A percentile compares a stretch with the other conserved stretches of the same genome.
Conservation (phyloP, 2,888 invertebrate species). For the Molanna angustata region DNA sequence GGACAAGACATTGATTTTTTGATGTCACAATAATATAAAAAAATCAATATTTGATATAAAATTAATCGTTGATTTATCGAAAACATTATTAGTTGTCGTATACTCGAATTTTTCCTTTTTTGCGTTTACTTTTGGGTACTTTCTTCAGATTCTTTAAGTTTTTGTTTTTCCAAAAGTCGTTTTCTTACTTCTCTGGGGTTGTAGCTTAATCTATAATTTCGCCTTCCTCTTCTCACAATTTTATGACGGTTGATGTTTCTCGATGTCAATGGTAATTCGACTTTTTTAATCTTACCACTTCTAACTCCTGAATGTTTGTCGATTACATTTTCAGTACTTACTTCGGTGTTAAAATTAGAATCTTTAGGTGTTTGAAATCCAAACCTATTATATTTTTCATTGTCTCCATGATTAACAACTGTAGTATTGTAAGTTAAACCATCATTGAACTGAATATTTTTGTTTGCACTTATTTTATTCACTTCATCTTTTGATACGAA, state of each 20-base stretch:
- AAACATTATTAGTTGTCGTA: no score
- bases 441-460: neutral
- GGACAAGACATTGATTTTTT: no score
- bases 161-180: slow-evolving; percentile 49
- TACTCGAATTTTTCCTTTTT: no score
- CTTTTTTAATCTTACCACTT: slow-evolving; percentile 33
- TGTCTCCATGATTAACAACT: neutral
- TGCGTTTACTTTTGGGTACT: no score
- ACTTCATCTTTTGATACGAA: slow-evolving; percentile 6
- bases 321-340: neutral
- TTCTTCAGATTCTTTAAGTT: slow-evolving; percentile 32
- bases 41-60: no score
- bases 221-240: slow-evolving; percentile 48
- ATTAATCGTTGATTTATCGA: no score
- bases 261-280: slow-evolving; percentile 35
- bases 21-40: no score
- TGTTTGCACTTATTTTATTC: neutral
- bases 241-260: slow-evolving; percentile 46
- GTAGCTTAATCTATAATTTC: slow-evolving; percentile 50
- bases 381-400: neutral
- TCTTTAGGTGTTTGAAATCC: neutral
- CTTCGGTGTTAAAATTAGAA: no score
- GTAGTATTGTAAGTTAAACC: neutral
- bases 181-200: slow-evolving; percentile 54
- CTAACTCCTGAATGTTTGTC: slow-evolving; percentile 25